Conservation (phyloP, 2,113 vertebrate genomes). For the Nycticebus coucang region DNA sequence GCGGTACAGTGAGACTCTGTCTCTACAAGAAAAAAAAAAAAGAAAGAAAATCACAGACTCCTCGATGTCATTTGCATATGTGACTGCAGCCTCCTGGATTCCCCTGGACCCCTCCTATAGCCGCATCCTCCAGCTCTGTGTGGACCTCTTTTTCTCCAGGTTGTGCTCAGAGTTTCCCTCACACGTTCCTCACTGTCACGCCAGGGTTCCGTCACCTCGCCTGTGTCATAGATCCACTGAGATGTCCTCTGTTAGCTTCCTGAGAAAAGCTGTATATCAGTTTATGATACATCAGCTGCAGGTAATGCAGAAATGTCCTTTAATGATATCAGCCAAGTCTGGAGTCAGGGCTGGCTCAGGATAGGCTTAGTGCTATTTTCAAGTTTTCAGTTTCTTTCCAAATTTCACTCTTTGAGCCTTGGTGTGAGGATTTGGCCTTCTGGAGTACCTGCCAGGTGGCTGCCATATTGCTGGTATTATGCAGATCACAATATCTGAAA, state of each 20-base stretch:
- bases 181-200: not conserved
- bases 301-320: not conserved
- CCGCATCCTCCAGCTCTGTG: rapidly evolving
- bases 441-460: not conserved
- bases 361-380: not conserved
- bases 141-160: not conserved
- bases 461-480: not conserved
- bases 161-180: not conserved
- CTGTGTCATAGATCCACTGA: not conserved
- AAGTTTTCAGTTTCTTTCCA: not conserved
- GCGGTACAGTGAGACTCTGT: too few species aligned
- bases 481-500: not conserved
- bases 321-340: not conserved
- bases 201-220: not conserved
- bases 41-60: not conserved
- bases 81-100: not conserved
- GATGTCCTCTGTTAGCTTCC: not conserved
- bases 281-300: not conserved
- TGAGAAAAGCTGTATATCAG: not conserved
- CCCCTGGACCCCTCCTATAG: not conserved
- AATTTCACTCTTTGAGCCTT: not conserved
- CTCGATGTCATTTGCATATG: not conserved
- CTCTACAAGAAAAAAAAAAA: too few species aligned
- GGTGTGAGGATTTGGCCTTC: not conserved
- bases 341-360: not conserved